These are phyloP conservation scores for Ailurus styani DNA, from an alignment of 2,113 vertebrate species.

Conservation along the genomic window DNA sequence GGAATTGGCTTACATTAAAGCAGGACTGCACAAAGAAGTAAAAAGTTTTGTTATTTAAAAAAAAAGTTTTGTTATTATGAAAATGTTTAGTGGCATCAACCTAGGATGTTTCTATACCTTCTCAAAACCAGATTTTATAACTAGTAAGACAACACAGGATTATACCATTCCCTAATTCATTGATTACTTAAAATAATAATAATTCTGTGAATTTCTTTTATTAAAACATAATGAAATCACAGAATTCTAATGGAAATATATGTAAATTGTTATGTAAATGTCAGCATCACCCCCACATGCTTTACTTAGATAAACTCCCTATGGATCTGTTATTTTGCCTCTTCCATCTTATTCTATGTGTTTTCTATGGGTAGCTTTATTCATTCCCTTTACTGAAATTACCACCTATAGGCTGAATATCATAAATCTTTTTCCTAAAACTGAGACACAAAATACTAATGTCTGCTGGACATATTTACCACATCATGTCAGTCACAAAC, in stretches of 20 bases:
- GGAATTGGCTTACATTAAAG: not conserved
- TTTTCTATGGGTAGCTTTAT: not conserved
- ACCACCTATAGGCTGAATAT: not conserved
- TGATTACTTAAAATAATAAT: not conserved
- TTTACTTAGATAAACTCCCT: not conserved
- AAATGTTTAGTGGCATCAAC: not conserved
- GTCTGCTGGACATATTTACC: rapidly evolving
- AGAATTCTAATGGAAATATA: not conserved
- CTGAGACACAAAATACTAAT: not conserved
- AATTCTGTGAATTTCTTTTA: not conserved
- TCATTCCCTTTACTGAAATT: not conserved
- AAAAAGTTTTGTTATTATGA: not conserved
- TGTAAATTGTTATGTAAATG: not conserved
- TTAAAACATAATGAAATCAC: not conserved
- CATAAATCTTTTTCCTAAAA: not conserved
- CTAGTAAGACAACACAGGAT: not conserved
- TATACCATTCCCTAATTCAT: not conserved
- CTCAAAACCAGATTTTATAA: not conserved
- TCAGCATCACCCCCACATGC: not conserved
- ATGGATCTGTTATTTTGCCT: not conserved
- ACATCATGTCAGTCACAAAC: not conserved
- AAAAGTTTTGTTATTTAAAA: not conserved
- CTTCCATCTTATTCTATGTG: not conserved
- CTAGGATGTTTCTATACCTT: not conserved
- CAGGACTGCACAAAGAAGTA: not conserved